Percentiles rank a stretch among this genome's conserved stretches.
Evolutionary conservation across 2,888 invertebrate genomes (phyloP).

Genomic region (Scaptomyza reducta): DNA sequence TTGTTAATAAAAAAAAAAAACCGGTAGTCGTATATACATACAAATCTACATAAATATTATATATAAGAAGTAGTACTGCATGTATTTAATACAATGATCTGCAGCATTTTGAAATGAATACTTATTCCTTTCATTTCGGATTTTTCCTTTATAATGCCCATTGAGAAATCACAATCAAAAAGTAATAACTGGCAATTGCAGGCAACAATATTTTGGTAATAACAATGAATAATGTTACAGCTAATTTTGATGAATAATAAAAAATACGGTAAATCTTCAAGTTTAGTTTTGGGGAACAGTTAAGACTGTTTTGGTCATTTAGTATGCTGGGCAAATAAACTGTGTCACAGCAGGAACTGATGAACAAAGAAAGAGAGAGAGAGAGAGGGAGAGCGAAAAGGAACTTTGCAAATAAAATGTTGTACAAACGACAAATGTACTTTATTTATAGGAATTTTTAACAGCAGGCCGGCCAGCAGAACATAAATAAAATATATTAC

Average conservation of each 20-base stretch:
- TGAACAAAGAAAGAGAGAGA: background rate
- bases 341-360: conserved; percentile 51
- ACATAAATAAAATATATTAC: conserved; percentile 68
- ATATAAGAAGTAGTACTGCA: conserved; percentile 11
- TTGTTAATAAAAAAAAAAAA: conserved; percentile 15
- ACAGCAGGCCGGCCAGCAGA: conserved; percentile 70
- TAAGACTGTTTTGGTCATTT: conserved; percentile 11
- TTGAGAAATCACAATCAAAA: conserved; percentile 19
- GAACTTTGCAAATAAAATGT: conserved; percentile 49
- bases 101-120: conserved; percentile 50
- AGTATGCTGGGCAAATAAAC: conserved; percentile 34
- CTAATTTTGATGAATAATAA: background rate
- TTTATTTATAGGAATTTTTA: conserved; percentile 75
- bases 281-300: background rate
- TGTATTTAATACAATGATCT: conserved; percentile 31
- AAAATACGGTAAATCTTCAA: background rate
- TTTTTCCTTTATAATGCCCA: conserved; percentile 38
- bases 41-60: conserved; percentile 11
- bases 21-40: conserved; percentile 6
- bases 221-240: too few species aligned
- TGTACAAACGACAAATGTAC: conserved; percentile 49
- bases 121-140: conserved; percentile 42
- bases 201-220: conserved; percentile 15
- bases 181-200: conserved; percentile 52
- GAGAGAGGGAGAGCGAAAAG: background rate